These are phyloP conservation scores for Brachylomia viminalis DNA, from an alignment of 2,888 invertebrate genomes.

Conservation along the genomic window DNA sequence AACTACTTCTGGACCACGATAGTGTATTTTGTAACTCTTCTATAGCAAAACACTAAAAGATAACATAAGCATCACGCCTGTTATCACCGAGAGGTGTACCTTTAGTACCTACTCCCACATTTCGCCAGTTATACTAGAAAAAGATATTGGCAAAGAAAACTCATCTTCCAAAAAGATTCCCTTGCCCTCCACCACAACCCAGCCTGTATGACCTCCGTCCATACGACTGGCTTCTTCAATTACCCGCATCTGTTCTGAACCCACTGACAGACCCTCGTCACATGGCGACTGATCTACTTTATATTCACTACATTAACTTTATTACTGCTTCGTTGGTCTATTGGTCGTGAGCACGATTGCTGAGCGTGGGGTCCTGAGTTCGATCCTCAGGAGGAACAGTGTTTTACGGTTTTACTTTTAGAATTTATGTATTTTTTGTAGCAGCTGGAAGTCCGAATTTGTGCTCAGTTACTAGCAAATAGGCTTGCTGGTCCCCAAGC, in stretches of 20 bases:
- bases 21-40: too few relatives aligned
- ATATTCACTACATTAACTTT: conserved; percentile 53
- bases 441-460: too few relatives aligned
- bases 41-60: too few relatives aligned
- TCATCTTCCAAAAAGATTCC: neutral
- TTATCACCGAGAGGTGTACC: too few relatives aligned
- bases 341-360: neutral
- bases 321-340: conserved; percentile 1
- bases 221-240: conserved; percentile 13
- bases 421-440: too few relatives aligned
- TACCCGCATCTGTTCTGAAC: conserved; percentile 8
- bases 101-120: too few relatives aligned
- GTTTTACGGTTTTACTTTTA: neutral
- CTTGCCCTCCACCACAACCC: neutral
- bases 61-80: too few relatives aligned
- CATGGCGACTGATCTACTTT: conserved; percentile 29
- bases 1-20: too few relatives aligned
- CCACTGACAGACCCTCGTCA: conserved; percentile 51
- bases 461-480: too few relatives aligned
- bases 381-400: too few relatives aligned
- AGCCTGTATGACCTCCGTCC: neutral
- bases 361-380: too few relatives aligned
- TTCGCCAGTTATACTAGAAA: neutral
- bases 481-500: too few relatives aligned
- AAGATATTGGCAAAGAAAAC: neutral